Evolutionary conservation across 2,113 vertebrate species (phyloP).

Genomic region (Colaptes auratus): DNA sequence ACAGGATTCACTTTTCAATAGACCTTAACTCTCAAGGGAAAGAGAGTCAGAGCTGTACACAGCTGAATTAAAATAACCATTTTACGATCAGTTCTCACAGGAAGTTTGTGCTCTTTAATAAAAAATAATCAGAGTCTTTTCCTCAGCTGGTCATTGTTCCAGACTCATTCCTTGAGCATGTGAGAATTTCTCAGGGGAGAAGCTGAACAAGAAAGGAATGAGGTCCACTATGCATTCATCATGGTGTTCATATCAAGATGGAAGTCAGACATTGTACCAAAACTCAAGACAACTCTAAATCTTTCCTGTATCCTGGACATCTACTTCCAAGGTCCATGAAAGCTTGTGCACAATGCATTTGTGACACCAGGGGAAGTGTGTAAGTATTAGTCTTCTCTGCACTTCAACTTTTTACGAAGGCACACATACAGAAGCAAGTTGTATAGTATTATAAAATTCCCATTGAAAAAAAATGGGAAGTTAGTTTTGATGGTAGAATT

Average conservation of each 20-base stretch:
- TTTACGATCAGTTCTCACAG: constrained; percentile 53
- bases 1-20: constrained; percentile 72
- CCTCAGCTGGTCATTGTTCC: constrained; percentile 54
- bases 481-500: not conserved
- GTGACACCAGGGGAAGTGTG: not conserved
- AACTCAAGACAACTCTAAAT: not conserved
- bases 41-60: constrained; percentile 29
- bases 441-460: not conserved
- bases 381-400: not conserved
- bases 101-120: constrained; percentile 37
- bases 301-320: constrained; percentile 41
- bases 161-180: constrained; percentile 4
- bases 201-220: not conserved
- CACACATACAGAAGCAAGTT: not conserved
- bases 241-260: constrained; percentile 17
- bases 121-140: constrained; percentile 29
- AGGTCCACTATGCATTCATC: not conserved
- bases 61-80: constrained; percentile 41
- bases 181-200: constrained; percentile 37
- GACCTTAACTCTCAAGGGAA: constrained; percentile 26
- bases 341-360: not conserved
- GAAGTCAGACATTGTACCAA: constrained; percentile 5
- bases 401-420: not conserved
- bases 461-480: not conserved
- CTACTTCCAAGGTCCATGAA: constrained; percentile 3